Conservation (phyloP, 2,113 vertebrate genomes). For the Pelecanoides urinatrix region DNA sequence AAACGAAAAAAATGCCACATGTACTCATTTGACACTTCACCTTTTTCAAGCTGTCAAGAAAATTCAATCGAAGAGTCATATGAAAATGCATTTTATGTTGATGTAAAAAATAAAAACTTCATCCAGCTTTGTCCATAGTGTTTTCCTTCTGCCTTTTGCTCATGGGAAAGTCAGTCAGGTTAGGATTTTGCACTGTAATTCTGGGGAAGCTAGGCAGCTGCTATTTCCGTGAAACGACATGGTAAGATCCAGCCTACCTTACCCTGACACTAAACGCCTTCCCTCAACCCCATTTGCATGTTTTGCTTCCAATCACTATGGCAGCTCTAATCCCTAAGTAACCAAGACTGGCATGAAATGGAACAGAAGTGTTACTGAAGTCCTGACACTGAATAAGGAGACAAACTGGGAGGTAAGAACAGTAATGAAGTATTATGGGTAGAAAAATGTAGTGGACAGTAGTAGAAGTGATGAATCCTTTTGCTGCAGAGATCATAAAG, state of each 20-base stretch:
- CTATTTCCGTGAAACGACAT: not conserved
- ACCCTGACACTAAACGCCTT: not conserved
- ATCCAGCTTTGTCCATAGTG: not conserved
- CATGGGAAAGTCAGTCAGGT: not conserved
- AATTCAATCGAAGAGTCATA: not conserved
- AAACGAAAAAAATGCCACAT: not conserved
- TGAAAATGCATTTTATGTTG: not conserved
- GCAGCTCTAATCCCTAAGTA: not conserved
- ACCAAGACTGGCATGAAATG: not conserved
- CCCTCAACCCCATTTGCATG: not conserved
- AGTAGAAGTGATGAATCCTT: not conserved
- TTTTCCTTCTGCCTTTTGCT: not conserved
- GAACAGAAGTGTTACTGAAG: not conserved
- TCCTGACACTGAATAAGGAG: not conserved
- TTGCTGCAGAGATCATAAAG: not conserved
- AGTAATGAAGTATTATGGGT: not conserved
- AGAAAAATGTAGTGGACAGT: not conserved
- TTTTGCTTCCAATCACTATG: not conserved
- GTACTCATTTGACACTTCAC: fast-evolving
- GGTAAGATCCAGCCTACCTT: not conserved
- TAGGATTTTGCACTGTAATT: not conserved
- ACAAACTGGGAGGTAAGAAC: not conserved
- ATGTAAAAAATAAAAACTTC: not conserved
- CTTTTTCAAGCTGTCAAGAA: not conserved
- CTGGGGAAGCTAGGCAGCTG: not conserved